Percentiles rank a stretch among this genome's conserved stretches.
Evolutionary conservation across 1,140 invertebrate genomes (phyloP).

Genomic region (Manduca sexta): DNA sequence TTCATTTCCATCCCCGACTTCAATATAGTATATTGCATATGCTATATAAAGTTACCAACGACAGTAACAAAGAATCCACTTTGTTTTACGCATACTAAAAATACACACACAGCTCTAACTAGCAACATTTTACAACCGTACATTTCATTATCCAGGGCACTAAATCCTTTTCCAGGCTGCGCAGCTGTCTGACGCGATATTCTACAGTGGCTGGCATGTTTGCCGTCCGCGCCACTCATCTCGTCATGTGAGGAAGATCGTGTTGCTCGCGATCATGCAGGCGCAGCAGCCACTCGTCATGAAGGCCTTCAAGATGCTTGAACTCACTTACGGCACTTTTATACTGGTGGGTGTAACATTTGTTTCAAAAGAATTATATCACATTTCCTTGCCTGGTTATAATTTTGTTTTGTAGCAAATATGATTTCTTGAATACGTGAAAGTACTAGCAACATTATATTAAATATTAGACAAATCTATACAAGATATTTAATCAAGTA

Average conservation of each 20-base stretch:
- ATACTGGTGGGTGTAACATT: slow-evolving; percentile 28
- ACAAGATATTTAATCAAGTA: too few species aligned
- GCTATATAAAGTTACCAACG: too few species aligned
- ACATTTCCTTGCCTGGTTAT: too few species aligned
- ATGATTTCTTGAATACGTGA: too few species aligned
- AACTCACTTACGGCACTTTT: slow-evolving; percentile 50
- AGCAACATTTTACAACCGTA: neutral
- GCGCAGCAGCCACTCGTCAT: slow-evolving; percentile 43
- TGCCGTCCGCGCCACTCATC: slow-evolving; percentile 16
- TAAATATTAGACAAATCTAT: too few species aligned
- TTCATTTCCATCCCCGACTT: too few species aligned
- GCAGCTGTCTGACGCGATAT: slow-evolving; percentile 43
- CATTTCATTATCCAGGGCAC: neutral
- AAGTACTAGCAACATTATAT: too few species aligned
- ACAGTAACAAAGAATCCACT: too few species aligned
- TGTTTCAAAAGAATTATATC: neutral
- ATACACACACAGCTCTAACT: too few species aligned
- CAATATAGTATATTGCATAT: too few species aligned
- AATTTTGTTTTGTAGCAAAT: too few species aligned
- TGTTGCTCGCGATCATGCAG: slow-evolving; percentile 36
- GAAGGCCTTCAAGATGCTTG: slow-evolving; percentile 55
- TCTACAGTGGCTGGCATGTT: slow-evolving; percentile 53
- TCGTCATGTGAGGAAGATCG: slow-evolving; percentile 33
- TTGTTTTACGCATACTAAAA: too few species aligned
- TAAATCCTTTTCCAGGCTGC: slow-evolving; percentile 35